phyloP scores from a whole-genome alignment of 2,113 vertebrate species.

The Athene cunicularia region DNA sequence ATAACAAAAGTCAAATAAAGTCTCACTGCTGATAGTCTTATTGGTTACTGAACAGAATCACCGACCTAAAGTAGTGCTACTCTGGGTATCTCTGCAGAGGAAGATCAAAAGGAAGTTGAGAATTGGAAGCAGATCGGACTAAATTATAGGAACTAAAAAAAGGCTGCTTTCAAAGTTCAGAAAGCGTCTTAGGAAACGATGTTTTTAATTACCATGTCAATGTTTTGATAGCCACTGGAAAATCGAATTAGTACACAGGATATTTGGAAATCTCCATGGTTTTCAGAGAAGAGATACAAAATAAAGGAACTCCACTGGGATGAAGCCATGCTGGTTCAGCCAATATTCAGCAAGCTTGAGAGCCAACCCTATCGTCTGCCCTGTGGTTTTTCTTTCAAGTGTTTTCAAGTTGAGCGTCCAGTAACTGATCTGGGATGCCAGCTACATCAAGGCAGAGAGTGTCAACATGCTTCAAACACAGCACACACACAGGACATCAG shows the following conservation, averaged over 20 bases:
- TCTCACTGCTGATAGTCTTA: neutral
- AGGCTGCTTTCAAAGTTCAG: neutral
- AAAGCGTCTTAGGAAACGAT: neutral
- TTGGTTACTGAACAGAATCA: neutral
- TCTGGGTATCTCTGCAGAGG: neutral
- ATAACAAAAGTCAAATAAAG: neutral
- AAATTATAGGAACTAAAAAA: neutral
- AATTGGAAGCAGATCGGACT: neutral
- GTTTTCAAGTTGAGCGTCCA: constrained; percentile 47
- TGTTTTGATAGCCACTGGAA: constrained; percentile 12
- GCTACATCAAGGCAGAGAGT: neutral
- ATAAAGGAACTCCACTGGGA: neutral
- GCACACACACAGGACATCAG: neutral
- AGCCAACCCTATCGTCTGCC: neutral
- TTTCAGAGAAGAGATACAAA: neutral
- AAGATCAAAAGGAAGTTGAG: neutral
- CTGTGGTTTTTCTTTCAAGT: constrained; percentile 55
- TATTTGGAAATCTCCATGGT: neutral
- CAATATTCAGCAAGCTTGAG: constrained; percentile 6
- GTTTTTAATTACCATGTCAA: neutral
- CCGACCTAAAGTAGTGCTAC: neutral
- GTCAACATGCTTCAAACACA: constrained; percentile 30
- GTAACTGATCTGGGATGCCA: constrained; percentile 9
- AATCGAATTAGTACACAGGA: neutral
- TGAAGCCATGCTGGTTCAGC: neutral